A percentile compares a stretch with the other conserved stretches of the same genome.
These are phyloP conservation scores for Acropora yongei DNA, from an alignment of 64 coral and sea anemone genomes.

Conservation along the genomic window DNA sequence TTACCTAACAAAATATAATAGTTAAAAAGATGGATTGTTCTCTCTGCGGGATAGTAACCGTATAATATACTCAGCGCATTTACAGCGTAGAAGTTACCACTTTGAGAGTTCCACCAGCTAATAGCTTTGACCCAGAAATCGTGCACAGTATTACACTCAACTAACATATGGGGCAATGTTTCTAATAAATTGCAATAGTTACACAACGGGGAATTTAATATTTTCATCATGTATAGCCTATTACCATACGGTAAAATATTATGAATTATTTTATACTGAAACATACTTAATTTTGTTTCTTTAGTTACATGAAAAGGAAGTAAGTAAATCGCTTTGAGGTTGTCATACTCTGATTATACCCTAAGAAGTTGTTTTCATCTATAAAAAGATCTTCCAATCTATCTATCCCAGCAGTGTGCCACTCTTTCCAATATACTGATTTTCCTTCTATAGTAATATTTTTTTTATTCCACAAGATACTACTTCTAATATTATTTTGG, in stretches of 20 bases:
- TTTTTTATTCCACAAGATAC: background rate
- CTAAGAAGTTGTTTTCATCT: no score
- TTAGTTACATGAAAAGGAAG: background rate
- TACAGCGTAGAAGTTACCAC: no score
- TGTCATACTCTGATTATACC: no score
- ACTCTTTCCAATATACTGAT: conserved; percentile 12
- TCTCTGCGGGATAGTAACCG: no score
- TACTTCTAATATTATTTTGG: background rate
- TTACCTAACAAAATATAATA: no score
- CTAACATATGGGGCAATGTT: background rate
- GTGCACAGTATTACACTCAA: background rate
- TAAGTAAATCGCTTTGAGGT: background rate
- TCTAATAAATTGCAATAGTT: background rate
- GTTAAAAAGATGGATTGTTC: no score
- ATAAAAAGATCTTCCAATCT: no score
- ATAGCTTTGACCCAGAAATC: background rate
- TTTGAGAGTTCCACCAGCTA: background rate
- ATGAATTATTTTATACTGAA: conserved; percentile 41
- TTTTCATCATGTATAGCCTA: conserved; percentile 17
- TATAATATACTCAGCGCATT: no score
- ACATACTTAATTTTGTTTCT: background rate
- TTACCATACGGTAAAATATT: conserved; percentile 36
- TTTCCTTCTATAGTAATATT: no score
- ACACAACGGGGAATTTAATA: background rate
- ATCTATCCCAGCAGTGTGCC: no score